Percentiles rank a stretch among this genome's conserved stretches.
phyloP scores from a whole-genome alignment of 2,113 vertebrate species.

The Psilopsiagon aymara region DNA sequence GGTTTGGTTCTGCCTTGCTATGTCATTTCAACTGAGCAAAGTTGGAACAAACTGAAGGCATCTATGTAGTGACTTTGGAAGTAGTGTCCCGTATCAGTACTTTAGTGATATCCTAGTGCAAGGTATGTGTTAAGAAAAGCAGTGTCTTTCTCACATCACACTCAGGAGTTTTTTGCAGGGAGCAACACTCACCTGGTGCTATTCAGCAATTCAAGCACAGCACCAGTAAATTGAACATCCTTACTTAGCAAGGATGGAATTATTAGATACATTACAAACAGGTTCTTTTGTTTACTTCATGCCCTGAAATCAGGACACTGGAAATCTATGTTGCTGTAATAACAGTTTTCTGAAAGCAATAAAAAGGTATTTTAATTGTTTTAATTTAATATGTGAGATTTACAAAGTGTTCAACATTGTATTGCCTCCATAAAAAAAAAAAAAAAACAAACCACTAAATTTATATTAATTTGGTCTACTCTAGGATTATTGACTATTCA shows the following conservation, averaged over 20 bases:
- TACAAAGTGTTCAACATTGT: conserved; percentile 49
- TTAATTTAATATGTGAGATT: conserved; percentile 29
- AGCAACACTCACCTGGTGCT: neutral
- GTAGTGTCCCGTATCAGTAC: neutral
- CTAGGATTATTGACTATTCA: conserved; percentile 56
- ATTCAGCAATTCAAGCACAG: neutral
- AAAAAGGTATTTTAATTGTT: conserved; percentile 49
- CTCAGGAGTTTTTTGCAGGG: neutral
- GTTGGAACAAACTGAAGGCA: neutral
- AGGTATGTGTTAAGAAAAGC: fast-evolving
- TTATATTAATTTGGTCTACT: conserved; percentile 68
- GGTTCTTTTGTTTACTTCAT: conserved; percentile 12
- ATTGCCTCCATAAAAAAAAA: neutral
- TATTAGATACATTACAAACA: neutral
- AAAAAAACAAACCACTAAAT: neutral
- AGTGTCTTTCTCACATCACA: neutral
- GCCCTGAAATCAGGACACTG: neutral
- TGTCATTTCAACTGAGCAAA: neutral
- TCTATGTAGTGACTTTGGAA: neutral
- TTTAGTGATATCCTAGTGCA: neutral
- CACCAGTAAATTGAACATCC: neutral
- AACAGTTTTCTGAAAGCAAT: conserved; percentile 45
- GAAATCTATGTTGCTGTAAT: conserved; percentile 39
- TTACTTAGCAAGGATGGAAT: neutral
- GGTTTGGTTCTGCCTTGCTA: neutral